Percentiles rank a stretch among this genome's conserved stretches.
phyloP scores from a whole-genome alignment of 2,888 invertebrate species.

The Conchocele bisecta region DNA sequence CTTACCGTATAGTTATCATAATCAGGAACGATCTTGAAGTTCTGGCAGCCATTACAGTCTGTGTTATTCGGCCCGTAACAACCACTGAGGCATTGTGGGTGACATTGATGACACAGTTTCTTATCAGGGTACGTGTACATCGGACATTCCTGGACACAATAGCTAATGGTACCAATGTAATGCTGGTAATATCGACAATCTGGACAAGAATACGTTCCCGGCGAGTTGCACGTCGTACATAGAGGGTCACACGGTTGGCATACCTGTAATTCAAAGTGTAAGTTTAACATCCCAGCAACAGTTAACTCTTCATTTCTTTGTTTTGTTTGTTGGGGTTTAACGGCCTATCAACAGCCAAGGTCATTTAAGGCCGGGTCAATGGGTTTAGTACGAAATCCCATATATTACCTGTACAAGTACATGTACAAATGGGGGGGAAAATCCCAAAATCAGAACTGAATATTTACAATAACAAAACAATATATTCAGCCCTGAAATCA shows the following conservation, averaged over 20 bases:
- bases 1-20: slow-evolving; percentile 42
- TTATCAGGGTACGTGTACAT: slow-evolving; percentile 91
- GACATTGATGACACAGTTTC: slow-evolving; percentile 90
- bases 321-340: no score
- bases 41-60: slow-evolving; percentile 75
- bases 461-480: no score
- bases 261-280: no score
- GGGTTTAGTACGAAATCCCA: no score
- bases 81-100: slow-evolving; percentile 90
- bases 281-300: no score
- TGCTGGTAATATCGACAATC: slow-evolving; percentile 92
- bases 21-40: slow-evolving; percentile 66
- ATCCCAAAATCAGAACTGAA: no score
- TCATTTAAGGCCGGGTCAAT: no score
- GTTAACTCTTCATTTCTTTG: no score
- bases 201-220: slow-evolving; percentile 92
- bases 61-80: slow-evolving; percentile 74
- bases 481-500: no score
- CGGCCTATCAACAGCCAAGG: no score
- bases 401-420: no score
- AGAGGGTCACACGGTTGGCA: slow-evolving; percentile 95
- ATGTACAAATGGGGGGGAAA: no score
- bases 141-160: slow-evolving; percentile 89
- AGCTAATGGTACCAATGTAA: slow-evolving; percentile 85
- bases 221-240: slow-evolving; percentile 94